These are phyloP conservation scores for Denticeps clupeoides DNA, from an alignment of 2,797 vertebrate genomes.

Conservation along the genomic window DNA sequence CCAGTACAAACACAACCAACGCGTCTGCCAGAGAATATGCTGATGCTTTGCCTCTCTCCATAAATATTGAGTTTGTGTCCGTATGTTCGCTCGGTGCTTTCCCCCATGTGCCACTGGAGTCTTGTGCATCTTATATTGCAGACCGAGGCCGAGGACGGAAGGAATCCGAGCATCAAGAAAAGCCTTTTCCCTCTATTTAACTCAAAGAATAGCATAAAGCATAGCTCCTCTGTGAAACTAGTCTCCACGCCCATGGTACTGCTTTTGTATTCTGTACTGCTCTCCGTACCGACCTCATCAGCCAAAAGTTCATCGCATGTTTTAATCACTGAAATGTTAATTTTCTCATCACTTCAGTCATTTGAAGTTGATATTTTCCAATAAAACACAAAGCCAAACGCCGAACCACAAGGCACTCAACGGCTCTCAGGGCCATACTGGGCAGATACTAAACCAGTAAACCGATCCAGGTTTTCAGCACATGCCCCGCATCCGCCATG, in stretches of 20 bases:
- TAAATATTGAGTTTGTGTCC: conserved; percentile 21
- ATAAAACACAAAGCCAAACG: too few species aligned
- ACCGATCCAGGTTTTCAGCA: too few species aligned
- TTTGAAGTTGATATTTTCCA: too few species aligned
- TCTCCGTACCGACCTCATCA: conserved; percentile 11
- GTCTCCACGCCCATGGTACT: conserved; percentile 95
- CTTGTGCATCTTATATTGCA: conserved; percentile 87
- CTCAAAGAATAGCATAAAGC: conserved; percentile 99
- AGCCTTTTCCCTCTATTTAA: conserved; percentile 99
- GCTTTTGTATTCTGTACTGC: conserved; percentile 38
- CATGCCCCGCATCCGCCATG: too few species aligned
- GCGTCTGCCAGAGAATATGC: conserved; percentile 20
- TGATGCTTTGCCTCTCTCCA: conserved; percentile 18
- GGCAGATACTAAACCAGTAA: too few species aligned
- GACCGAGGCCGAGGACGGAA: conserved; percentile 85
- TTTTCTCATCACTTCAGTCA: too few species aligned
- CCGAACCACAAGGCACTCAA: too few species aligned
- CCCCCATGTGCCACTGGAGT: conserved; percentile 57
- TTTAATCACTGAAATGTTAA: too few species aligned
- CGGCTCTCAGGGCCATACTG: too few species aligned
- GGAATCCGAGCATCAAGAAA: conserved; percentile 99
- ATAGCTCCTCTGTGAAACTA: conserved; percentile 96
- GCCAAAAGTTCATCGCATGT: conserved; percentile 23
- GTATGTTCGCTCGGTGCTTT: conserved; percentile 37
- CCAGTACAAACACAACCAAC: conserved; percentile 13